Evolutionary conservation across 1,140 invertebrate species (phyloP).

Genomic region (Nixonia krombeini): DNA sequence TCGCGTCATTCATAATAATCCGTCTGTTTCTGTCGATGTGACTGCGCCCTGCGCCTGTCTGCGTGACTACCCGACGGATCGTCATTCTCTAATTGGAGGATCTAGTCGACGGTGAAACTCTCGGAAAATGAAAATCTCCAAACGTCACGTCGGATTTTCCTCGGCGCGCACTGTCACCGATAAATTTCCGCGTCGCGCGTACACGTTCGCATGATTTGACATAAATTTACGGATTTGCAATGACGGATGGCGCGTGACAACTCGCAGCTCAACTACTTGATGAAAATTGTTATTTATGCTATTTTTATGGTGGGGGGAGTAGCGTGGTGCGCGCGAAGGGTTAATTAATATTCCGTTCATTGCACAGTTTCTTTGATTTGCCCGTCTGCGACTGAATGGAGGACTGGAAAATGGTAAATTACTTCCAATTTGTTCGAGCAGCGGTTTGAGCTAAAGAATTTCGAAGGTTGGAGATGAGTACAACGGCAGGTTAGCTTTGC

Average conservation of each 20-base stretch:
- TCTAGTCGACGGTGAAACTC: conserved; percentile 29
- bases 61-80: conserved; percentile 11
- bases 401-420: too few relatives aligned
- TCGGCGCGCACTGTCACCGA: conserved; percentile 21
- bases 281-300: too few relatives aligned
- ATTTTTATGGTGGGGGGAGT: too few relatives aligned
- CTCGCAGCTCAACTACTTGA: conserved; percentile 12
- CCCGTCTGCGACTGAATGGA: too few relatives aligned
- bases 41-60: conserved; percentile 4
- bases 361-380: too few relatives aligned
- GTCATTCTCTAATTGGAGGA: conserved; percentile 39
- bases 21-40: conserved; percentile 31
- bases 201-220: conserved; percentile 27
- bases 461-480: too few relatives aligned
- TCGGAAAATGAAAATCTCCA: conserved; percentile 39
- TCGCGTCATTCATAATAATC: conserved; percentile 34
- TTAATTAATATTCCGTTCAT: too few relatives aligned
- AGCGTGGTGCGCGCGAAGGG: too few relatives aligned
- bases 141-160: conserved; percentile 30
- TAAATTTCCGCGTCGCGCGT: conserved; percentile 30
- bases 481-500: too few relatives aligned
- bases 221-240: conserved; percentile 38
- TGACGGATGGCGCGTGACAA: conserved; percentile 37
- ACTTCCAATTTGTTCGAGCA: too few relatives aligned
- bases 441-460: too few relatives aligned